Evolutionary conservation across 2,888 invertebrate species (phyloP).

Genomic region (Trachelus stipa): DNA sequence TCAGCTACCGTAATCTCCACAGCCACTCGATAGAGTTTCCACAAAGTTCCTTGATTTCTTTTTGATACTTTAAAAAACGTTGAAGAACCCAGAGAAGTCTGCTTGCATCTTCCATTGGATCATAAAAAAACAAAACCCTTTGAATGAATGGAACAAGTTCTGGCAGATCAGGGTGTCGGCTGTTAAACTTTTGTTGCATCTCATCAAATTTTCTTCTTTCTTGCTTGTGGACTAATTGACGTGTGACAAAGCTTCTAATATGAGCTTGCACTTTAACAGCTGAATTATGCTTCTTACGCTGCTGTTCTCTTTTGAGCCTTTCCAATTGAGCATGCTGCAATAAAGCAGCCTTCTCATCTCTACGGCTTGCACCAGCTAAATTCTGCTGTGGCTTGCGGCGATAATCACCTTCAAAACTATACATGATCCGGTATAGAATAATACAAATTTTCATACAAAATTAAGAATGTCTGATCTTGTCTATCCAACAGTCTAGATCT

Average conservation of each 20-base stretch:
- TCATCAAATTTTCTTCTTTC: slow-evolving; percentile 80
- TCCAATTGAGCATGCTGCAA: slow-evolving; percentile 87
- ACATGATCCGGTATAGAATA: slow-evolving; percentile 59
- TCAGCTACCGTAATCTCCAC: slow-evolving; percentile 64
- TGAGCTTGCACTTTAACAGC: slow-evolving; percentile 86
- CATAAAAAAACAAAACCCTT: slow-evolving; percentile 83
- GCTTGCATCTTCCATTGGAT: slow-evolving; percentile 74
- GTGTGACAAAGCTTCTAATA: slow-evolving; percentile 79
- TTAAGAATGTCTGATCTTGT: background rate
- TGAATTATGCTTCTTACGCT: slow-evolving; percentile 79
- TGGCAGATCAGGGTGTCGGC: slow-evolving; percentile 61
- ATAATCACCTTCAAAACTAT: slow-evolving; percentile 91
- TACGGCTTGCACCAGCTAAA: slow-evolving; percentile 85
- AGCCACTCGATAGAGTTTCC: slow-evolving; percentile 60
- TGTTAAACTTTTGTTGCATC: slow-evolving; percentile 67
- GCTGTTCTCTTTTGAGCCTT: slow-evolving; percentile 87
- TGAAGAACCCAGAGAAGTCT: slow-evolving; percentile 70
- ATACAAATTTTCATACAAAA: background rate
- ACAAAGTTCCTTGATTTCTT: slow-evolving; percentile 58
- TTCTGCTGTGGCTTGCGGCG: slow-evolving; percentile 89
- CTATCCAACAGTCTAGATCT: background rate
- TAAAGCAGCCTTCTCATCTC: slow-evolving; percentile 77
- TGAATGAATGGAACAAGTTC: slow-evolving; percentile 72
- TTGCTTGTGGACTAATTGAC: slow-evolving; percentile 75
- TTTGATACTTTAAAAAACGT: slow-evolving; percentile 63